Base-by-base conservation (phyloP, 2,797 vertebrate genomes). In the Mormyrops attenuatus region DNA sequence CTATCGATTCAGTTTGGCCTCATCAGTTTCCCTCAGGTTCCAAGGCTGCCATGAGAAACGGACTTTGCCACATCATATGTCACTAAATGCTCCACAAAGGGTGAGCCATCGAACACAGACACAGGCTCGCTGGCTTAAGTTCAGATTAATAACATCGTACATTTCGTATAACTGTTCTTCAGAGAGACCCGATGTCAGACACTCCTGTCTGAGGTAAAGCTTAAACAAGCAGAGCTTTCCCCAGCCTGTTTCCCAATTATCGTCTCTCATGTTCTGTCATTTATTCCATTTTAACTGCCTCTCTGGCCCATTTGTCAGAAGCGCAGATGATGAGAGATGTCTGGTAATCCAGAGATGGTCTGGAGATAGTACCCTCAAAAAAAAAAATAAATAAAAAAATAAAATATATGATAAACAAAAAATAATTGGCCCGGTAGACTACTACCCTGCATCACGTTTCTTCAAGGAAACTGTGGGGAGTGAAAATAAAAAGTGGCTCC, bases 251-350 rank as follows among this genome's bases (percentile, higher is more conserved):
- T 49, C 53, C 47, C n/a, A 73, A 69, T 88, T 34, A 73, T 30
- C 47, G 26, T 50, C 9, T 88, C 17, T 50, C 60, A 73, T 50
- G 88, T 73, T 73, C 47, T n/a, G 26, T 73, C 88, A 52, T 73
- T 88, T n/a, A 80, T 80, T 80, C 55, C 86, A 88, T 38, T 88
- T 44, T 60, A 88, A 60, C 86, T 15, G 20, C 26, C 30, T 55
- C n/a, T 20, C 20, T n/a, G 41, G 38, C 38, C 55, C 52, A 53
- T 80, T 80, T 55, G 8, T 15, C 66, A 80, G 38, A 55, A 80
- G 7, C 9, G 38, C 30, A 55, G 17, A 41, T 22, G 11, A 88
- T 50, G 34, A 55, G 50, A 82, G 85, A 52, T 57, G 66, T 38
- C 38, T 50, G 30, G 44, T 88, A 57, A 89, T 47, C 44, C 69